These are phyloP conservation scores for Urocitellus parryii DNA, from an alignment of 2,113 vertebrate species.

Conservation along the genomic window DNA sequence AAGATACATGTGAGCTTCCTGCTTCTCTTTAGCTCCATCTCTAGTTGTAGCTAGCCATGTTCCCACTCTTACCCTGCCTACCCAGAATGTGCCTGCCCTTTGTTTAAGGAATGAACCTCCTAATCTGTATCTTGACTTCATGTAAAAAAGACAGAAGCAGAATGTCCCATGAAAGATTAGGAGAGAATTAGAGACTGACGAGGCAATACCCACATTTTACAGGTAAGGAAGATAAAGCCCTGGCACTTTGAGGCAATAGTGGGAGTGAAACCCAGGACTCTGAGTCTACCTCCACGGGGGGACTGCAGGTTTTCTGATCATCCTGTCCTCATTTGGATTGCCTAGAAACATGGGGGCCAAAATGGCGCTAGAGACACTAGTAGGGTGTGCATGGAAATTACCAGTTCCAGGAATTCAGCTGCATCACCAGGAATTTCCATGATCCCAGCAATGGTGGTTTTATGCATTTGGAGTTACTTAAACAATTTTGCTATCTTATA, in stretches of 20 bases:
- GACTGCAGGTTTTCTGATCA: background rate
- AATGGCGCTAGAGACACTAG: background rate
- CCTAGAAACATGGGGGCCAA: background rate
- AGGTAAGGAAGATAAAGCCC: background rate
- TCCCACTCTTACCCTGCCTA: background rate
- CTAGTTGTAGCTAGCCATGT: background rate
- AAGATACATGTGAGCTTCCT: background rate
- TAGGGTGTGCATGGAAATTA: background rate
- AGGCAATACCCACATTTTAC: background rate
- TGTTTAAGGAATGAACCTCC: background rate
- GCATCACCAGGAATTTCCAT: slow-evolving; percentile 40
- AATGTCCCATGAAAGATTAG: background rate
- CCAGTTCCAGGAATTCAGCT: slow-evolving; percentile 3
- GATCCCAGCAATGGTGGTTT: slow-evolving; percentile 33
- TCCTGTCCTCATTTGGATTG: background rate
- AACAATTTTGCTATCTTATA: slow-evolving; percentile 23
- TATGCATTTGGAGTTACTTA: slow-evolving; percentile 25
- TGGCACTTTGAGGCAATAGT: background rate
- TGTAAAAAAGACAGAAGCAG: background rate
- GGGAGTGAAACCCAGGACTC: background rate
- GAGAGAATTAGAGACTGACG: background rate
- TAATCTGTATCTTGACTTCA: background rate
- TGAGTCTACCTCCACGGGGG: background rate
- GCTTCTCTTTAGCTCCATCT: background rate
- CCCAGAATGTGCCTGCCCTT: background rate